Conservation (phyloP, 2,888 invertebrate genomes). For the Nipponacmea schrenckii region DNA sequence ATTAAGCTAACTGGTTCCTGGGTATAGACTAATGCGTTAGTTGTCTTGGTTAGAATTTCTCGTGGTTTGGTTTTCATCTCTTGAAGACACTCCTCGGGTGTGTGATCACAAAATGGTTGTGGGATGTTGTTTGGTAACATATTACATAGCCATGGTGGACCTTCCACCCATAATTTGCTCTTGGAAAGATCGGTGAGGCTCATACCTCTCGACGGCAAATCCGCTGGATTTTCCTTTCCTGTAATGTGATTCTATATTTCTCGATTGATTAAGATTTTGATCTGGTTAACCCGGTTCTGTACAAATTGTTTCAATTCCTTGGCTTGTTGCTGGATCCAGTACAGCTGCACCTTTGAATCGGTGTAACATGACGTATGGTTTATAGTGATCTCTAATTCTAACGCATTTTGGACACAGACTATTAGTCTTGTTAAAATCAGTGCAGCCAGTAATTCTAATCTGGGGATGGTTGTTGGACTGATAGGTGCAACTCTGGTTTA, state of each 20-base stretch:
- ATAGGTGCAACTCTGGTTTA: neutral
- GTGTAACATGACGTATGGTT: neutral
- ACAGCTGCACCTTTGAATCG: neutral
- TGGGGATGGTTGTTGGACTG: neutral
- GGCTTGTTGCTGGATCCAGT: neutral
- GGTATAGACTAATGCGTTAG: no score
- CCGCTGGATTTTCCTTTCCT: neutral
- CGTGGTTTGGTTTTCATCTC: no score
- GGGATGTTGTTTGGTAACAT: no score
- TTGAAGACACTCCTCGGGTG: no score
- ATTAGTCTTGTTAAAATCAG: neutral
- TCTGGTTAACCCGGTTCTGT: neutral
- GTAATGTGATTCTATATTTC: neutral
- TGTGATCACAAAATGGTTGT: no score
- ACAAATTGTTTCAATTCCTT: conserved; percentile 1
- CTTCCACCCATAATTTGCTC: neutral
- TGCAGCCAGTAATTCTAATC: neutral
- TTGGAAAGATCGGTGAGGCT: no score
- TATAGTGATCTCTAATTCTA: neutral
- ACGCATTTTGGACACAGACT: neutral
- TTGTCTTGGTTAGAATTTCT: no score
- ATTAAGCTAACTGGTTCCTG: no score
- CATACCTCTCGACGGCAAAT: neutral
- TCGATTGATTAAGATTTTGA: neutral
- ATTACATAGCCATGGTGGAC: neutral